Conservation (phyloP, 2,797 vertebrate genomes). For the Tamandua tetradactyla region DNA sequence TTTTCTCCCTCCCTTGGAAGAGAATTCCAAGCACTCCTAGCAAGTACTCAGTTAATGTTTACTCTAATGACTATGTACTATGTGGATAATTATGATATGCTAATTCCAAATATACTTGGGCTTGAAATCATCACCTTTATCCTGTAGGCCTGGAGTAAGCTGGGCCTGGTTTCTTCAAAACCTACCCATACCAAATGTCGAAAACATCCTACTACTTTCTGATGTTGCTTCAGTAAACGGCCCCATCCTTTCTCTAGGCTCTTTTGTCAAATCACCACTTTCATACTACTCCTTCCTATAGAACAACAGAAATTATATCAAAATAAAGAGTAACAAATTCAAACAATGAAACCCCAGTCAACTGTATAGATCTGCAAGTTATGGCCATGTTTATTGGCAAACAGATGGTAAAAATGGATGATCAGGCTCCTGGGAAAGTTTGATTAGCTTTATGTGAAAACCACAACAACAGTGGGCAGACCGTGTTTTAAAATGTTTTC, state of each 20-base stretch:
- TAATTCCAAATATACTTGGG: constrained; percentile 19
- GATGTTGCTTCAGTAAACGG: background rate
- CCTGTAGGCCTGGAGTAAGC: background rate
- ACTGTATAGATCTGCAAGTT: background rate
- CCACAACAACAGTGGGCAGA: background rate
- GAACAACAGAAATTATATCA: background rate
- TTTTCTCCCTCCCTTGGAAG: constrained; percentile 36
- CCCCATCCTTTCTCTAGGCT: background rate
- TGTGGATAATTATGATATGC: background rate
- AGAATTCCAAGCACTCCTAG: constrained; percentile 41
- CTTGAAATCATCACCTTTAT: constrained; percentile 26
- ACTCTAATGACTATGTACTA: constrained; percentile 11
- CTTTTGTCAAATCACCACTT: background rate
- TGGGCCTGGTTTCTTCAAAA: background rate
- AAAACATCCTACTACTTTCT: background rate
- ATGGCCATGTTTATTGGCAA: background rate
- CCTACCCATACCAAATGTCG: background rate
- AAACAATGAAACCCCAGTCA: background rate
- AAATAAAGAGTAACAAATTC: background rate
- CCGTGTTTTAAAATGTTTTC: background rate
- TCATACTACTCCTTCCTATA: constrained; percentile 2
- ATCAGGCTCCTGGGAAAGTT: background rate
- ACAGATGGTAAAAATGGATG: background rate
- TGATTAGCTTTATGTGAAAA: background rate
- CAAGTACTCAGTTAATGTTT: background rate